Evolutionary conservation across 2,888 invertebrate species (phyloP).

Genomic region (Tetragnatha montana): DNA sequence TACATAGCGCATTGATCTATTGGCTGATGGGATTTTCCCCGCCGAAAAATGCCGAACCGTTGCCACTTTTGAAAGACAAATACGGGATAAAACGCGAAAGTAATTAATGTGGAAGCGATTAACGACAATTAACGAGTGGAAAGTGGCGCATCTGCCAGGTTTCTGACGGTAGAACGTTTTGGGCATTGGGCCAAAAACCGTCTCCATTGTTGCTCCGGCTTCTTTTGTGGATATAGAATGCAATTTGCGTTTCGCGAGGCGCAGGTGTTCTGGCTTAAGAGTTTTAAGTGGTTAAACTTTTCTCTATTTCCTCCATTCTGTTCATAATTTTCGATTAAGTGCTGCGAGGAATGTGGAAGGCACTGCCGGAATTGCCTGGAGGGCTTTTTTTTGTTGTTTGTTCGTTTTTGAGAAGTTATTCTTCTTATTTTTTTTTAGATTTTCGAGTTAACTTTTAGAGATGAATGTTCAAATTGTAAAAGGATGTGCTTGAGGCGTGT

Average conservation of each 20-base stretch:
- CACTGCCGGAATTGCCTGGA: too few species aligned
- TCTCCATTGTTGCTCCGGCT: background rate
- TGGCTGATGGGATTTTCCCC: background rate
- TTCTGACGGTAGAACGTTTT: background rate
- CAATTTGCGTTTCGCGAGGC: background rate
- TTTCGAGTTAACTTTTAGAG: too few species aligned
- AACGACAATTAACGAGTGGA: constrained; percentile 2
- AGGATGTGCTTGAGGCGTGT: too few species aligned
- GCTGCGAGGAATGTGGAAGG: background rate
- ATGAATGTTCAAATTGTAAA: too few species aligned
- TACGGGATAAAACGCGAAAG: background rate
- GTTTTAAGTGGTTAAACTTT: background rate
- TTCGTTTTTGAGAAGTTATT: too few species aligned
- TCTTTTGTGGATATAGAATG: background rate
- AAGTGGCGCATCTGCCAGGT: background rate
- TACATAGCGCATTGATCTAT: background rate
- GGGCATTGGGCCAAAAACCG: constrained; percentile 17
- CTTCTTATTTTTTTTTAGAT: too few species aligned
- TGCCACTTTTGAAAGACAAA: background rate
- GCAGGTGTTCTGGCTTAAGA: background rate
- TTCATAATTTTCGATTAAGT: background rate
- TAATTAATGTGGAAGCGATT: constrained; percentile 27
- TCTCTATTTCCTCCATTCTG: background rate
- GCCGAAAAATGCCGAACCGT: background rate
- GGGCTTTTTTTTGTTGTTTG: too few species aligned